These are phyloP conservation scores for Saturnia pavonia DNA, from an alignment of 2,888 invertebrate genomes.

Conservation along the genomic window DNA sequence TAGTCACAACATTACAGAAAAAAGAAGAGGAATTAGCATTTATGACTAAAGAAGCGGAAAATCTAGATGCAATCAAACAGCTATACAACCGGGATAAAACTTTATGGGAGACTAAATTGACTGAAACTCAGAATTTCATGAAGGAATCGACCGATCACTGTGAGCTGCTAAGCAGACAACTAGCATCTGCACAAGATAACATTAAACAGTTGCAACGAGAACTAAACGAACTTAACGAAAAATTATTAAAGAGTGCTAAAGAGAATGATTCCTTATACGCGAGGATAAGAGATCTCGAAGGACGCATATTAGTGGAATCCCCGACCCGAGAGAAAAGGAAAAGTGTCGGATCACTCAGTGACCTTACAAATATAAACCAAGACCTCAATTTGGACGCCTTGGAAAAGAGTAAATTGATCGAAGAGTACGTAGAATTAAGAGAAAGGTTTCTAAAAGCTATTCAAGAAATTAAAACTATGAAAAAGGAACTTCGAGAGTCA, in stretches of 20 bases:
- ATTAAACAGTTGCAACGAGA: constrained; percentile 87
- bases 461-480: constrained; percentile 91
- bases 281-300: constrained; percentile 88
- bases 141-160: constrained; percentile 86
- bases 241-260: constrained; percentile 85
- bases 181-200: constrained; percentile 84
- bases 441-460: constrained; percentile 91
- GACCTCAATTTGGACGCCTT: constrained; percentile 88
- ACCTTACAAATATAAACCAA: constrained; percentile 89
- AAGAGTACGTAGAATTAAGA: constrained; percentile 90
- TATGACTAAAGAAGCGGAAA: constrained; percentile 87
- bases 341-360: constrained; percentile 90
- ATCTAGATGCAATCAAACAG: constrained; percentile 82
- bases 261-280: constrained; percentile 89
- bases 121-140: constrained; percentile 85
- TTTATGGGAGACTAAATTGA: constrained; percentile 84
- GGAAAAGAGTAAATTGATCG: constrained; percentile 89
- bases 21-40: constrained; percentile 89
- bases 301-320: constrained; percentile 74
- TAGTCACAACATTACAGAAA: constrained; percentile 87
- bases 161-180: constrained; percentile 84
- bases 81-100: constrained; percentile 84
- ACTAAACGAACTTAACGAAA: constrained; percentile 85
- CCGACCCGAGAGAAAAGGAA: constrained; percentile 82
- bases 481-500: constrained; percentile 89